Conservation (phyloP, 2,888 invertebrate species). For the Keiferia lycopersicella region DNA sequence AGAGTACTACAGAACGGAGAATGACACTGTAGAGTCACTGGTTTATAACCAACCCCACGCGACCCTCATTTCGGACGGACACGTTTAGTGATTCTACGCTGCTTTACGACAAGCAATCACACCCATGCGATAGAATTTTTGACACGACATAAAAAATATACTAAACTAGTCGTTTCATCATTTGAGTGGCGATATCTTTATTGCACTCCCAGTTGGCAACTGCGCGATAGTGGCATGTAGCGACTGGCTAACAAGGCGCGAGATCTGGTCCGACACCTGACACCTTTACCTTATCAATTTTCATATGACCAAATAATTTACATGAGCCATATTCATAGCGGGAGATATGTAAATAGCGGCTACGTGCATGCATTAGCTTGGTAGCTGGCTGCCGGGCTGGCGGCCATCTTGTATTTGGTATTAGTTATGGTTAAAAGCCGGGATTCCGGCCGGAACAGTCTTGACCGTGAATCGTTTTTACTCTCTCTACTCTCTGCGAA, state of each 20-base stretch:
- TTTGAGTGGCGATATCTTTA: slow-evolving; percentile 9
- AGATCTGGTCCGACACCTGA: neutral
- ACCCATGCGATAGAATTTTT: slow-evolving; percentile 17
- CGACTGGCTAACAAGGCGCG: slow-evolving; percentile 3
- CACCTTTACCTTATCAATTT: slow-evolving; percentile 8
- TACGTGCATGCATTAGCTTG: slow-evolving; percentile 4
- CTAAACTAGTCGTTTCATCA: slow-evolving; percentile 5
- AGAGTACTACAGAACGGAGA: neutral
- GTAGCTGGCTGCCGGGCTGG: neutral
- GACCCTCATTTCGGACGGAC: neutral
- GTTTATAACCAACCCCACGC: neutral
- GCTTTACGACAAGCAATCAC: slow-evolving; percentile 12
- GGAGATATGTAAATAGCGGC: slow-evolving; percentile 12
- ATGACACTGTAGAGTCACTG: neutral
- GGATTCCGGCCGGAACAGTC: neutral
- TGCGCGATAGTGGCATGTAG: neutral
- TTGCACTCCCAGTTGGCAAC: neutral
- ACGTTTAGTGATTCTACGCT: neutral
- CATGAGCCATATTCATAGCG: slow-evolving; percentile 11
- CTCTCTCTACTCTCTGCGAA: neutral
- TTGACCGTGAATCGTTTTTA: neutral
- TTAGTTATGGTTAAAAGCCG: neutral
- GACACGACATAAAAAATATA: slow-evolving; percentile 19
- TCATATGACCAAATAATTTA: slow-evolving; percentile 2
- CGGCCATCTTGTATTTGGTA: neutral